Base-by-base conservation (phyloP, 1,140 invertebrate species). In the Chironomus striatipennis region DNA sequence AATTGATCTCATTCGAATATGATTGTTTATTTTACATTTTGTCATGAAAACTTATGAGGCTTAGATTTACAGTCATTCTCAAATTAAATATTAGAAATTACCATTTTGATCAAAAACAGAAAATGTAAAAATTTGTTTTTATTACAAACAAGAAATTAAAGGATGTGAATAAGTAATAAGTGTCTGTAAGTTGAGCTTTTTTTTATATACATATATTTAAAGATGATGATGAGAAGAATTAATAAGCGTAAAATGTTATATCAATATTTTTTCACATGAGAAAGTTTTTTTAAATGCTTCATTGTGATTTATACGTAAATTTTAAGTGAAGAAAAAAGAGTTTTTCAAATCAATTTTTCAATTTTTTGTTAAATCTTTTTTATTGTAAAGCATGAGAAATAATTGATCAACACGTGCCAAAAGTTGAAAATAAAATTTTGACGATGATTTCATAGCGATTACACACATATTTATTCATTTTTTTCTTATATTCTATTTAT, bases 401-500 rank as follows among this genome's bases (percentile, higher is more conserved):
- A 15, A 57, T 57, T 57, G 47, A 57, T 57, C 47, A 57, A 57
- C 47, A 57, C 47, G 47, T 57, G 47, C 47, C 47, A 57, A 57
- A 57, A 57, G 12, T 57, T 57, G 12, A 57, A 57, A 34, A 34
- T 57, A 57, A 57, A 57, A 57, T 34, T 34, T 34, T 34, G 12
- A 57, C 12, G 9, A 57, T 57, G 47, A 57, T 57, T 47, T 47
- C 43, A 47, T 10, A 47, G 24, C 24, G 47, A 57, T 12, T 57
- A 57, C 47, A 57, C 47, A 57, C 47, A 57, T 57, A 15, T 57
- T 57, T 15, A 57, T 57, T 15, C 12, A 57, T 1, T 57, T 12
- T 57, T 57, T 4, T 57, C 4, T 57, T 12, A n/a, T n/a, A n/a
- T 57, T 57, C n/a, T 57, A 57, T 57, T 57, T 57, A 34, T 34